Evolutionary conservation across 1,140 invertebrate genomes (phyloP), one percentile per base, ranked within the genome.

Genomic region (Phortica variegata): DNA sequence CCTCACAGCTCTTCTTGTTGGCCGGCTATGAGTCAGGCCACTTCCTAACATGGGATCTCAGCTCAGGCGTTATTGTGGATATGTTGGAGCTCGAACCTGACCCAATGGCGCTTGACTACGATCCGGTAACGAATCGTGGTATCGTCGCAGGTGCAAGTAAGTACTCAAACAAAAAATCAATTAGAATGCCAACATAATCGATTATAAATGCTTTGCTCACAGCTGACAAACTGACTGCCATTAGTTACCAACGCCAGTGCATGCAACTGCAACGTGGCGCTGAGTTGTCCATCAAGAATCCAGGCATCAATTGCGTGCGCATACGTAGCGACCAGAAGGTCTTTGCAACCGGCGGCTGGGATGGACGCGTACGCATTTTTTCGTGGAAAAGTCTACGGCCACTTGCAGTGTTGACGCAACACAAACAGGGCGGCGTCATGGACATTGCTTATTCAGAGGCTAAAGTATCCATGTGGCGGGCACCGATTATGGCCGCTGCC

Each of bases 311-410:
- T 63, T 80, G 81, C 53, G 77, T 90, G n/a, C 79, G 80, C 50
- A 82, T 89, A 38, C 79, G 88, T 45, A 60, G 76, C 0, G 89
- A 92, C 78, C 79, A 83, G 9, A 90, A 87, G 74, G 83, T 93
- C 5, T 84, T 92, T 62, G 83, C 84, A 16, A 79, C 81, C 17
- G 89, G 84, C 26, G 85, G 88, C 16, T 90, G 87, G 86, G 90
- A 93, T 66, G 84, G 84, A 3, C 81, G 83, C 39, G 79, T 91
- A 33, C 78, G 89, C 60, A 80, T 92, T 52, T 92, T 86, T 73
- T 87, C 88, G 4, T 87, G 86, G 83, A 90, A 88, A 68, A 87
- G 82, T 45, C 70, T 91, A 8, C 81, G 86, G 38, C 83, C 86
- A 3, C 66, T 93, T 39, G 90, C 85, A 7, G 85, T 91, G 49